Base-by-base conservation (phyloP, 1,140 invertebrate species). In the Bombus sylvicola region DNA sequence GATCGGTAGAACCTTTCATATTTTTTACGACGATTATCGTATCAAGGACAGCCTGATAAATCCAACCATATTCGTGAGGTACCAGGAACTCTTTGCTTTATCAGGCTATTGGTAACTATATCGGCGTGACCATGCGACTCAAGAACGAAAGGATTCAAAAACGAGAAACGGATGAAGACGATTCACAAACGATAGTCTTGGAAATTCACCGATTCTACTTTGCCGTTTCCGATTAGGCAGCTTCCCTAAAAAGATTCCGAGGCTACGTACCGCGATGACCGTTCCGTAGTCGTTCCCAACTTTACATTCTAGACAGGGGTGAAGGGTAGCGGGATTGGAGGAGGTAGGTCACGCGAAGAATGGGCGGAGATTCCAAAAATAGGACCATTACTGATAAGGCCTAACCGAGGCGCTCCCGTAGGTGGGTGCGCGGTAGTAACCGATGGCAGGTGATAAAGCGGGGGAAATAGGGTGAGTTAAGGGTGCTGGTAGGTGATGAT, bases 351-450 rank as follows among this genome's bases (percentile, higher is more conserved):
- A 95, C 94, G 94, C 94, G 92, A 95, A 94, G 91, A 94, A 94
- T 94, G 93, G 94, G 94, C 92, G 94, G 94, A 92, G 94, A 95
- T 92, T 95, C 94, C 94, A 94, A 95, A 95, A 95, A 95, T 95
- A 95, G 94, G 93, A 95, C 91, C 93, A 94, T 94, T 94, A 95
- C 91, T 92, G 94, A 95, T 95, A 95, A 95, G 94, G 89, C 92
- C 91, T 91, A 91, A 90, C 88, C 83, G 90, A 89, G 92, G 88
- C 92, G 90, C 92, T 91, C 91, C 91, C 83, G 83, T 90, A 86
- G 89, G 66, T 90, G 72, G 85, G 71, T 90, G 87, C 86, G 89
- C 83, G 87, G 83, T 22, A 53, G 41, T 93, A 91, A 92, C 91
- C 90, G 94, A 94, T 94, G 93, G 92, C 93, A 93, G 93, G 92